phyloP scores from a whole-genome alignment of 2,113 vertebrate genomes.

The Calyptomena viridis region DNA sequence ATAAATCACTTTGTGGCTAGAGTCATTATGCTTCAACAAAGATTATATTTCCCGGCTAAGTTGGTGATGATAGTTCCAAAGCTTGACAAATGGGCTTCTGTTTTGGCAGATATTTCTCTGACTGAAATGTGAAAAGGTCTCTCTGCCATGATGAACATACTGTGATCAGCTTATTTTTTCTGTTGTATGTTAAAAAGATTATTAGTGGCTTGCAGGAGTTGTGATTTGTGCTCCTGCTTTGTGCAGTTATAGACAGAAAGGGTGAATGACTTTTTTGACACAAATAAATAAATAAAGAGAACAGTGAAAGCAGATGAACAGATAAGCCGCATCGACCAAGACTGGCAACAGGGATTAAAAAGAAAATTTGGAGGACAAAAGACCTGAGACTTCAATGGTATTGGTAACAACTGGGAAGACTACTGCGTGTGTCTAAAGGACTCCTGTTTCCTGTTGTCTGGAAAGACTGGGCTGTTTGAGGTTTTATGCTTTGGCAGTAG shows the following conservation, averaged over 20 bases:
- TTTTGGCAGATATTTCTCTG: not conserved
- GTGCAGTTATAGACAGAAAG: not conserved
- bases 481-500: not conserved
- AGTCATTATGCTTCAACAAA: not conserved
- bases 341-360: not conserved
- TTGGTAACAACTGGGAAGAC: not conserved
- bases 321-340: not conserved
- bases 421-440: not conserved
- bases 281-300: not conserved
- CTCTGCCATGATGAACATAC: not conserved
- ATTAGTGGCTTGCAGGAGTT: not conserved
- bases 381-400: not conserved
- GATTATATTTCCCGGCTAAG: not conserved
- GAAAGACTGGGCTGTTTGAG: not conserved
- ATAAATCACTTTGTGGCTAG: not conserved
- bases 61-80: not conserved
- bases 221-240: not conserved
- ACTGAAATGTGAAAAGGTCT: not conserved
- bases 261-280: not conserved
- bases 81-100: not conserved
- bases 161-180: fast-evolving
- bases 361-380: not conserved
- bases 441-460: not conserved
- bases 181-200: not conserved
- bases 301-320: not conserved